These are phyloP conservation scores for Plectus sambesii DNA, from an alignment of 1,140 invertebrate species.

Conservation along the genomic window DNA sequence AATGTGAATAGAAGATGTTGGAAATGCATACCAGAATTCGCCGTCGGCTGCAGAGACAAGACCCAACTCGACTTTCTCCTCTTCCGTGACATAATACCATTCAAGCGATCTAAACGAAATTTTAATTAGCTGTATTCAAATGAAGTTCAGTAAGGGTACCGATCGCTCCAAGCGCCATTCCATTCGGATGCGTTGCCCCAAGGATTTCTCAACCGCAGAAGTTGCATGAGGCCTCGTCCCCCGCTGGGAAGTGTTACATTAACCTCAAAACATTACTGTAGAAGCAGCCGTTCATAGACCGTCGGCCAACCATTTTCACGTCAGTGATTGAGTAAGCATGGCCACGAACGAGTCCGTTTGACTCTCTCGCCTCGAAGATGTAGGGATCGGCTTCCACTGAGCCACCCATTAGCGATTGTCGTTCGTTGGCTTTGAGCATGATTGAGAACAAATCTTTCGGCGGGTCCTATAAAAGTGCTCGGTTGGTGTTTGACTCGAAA, in stretches of 20 bases:
- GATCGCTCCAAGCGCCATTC: conserved; percentile 92
- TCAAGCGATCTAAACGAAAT: conserved; percentile 70
- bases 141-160: no score
- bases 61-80: conserved; percentile 75
- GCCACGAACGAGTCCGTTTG: conserved; percentile 78
- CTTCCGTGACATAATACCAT: conserved; percentile 79
- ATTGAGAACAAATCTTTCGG: no score
- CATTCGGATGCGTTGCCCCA: conserved; percentile 97
- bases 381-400: conserved; percentile 64
- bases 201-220: conserved; percentile 81
- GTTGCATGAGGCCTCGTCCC: conserved; percentile 58
- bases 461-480: not conserved
- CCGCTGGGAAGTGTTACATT: no score
- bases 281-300: not conserved
- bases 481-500: not conserved
- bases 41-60: conserved; percentile 86
- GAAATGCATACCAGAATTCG: conserved; percentile 73
- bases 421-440: no score
- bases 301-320: conserved; percentile 56
- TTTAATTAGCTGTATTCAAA: no score
- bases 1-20: not conserved
- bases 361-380: conserved; percentile 67
- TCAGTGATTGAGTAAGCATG: conserved; percentile 88
- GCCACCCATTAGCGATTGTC: conserved; percentile 54
- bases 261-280: no score